Conservation (phyloP, 2,113 vertebrate species). For the Heterotilapia buettikoferi region DNA sequence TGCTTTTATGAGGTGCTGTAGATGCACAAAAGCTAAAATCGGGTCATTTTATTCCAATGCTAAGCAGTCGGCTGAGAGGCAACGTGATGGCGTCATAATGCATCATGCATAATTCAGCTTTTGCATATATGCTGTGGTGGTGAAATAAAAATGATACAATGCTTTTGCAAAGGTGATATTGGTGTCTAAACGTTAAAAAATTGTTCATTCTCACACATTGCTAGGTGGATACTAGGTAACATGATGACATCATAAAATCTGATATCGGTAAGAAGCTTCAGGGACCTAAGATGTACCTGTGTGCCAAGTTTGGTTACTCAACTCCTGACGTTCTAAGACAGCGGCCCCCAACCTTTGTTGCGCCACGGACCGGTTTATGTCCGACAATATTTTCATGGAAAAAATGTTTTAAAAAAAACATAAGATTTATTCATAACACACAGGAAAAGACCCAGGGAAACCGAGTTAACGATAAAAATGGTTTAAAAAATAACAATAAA, state of each 20-base stretch:
- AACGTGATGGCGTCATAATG: not conserved
- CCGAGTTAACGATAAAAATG: accelerated
- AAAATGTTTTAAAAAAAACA: accelerated
- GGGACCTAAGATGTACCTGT: not conserved
- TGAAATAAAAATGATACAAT: not conserved
- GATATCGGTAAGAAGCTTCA: not conserved
- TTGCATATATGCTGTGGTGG: not conserved
- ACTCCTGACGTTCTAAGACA: not conserved
- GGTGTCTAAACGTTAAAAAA: not conserved
- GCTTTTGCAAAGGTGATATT: not conserved
- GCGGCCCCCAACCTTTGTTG: not conserved
- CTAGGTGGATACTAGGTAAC: not conserved
- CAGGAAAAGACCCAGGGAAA: not conserved
- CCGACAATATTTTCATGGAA: not conserved
- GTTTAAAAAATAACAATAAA: not conserved
- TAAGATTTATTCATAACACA: not conserved
- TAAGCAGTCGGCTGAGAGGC: not conserved
- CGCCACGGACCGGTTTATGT: not conserved
- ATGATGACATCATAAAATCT: not conserved
- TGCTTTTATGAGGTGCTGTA: not conserved
- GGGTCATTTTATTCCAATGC: not conserved
- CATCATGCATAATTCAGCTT: not conserved
- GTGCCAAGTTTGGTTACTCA: not conserved
- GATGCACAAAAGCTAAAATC: not conserved
- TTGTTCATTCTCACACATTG: not conserved